Conservation (phyloP, 1,140 invertebrate species). For the Campoletis sonorensis region DNA sequence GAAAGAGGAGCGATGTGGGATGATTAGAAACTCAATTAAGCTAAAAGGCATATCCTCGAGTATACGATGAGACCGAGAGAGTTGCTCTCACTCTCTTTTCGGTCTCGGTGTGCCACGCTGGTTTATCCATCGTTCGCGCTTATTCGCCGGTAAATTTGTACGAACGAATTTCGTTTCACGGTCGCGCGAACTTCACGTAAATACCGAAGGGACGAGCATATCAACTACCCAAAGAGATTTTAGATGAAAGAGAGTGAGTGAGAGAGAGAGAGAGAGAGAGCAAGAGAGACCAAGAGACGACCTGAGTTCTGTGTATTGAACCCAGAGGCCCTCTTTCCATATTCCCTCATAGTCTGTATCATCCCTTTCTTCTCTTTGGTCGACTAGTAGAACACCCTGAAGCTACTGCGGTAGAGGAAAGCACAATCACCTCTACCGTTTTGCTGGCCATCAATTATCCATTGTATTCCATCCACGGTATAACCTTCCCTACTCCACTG, state of each 20-base stretch:
- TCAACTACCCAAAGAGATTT: slow-evolving; percentile 28
- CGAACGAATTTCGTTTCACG: slow-evolving; percentile 43
- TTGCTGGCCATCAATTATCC: slow-evolving; percentile 34
- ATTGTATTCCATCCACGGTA: slow-evolving; percentile 42
- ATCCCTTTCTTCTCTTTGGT: slow-evolving; percentile 10
- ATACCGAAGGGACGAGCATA: slow-evolving; percentile 29
- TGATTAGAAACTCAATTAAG: slow-evolving; percentile 44
- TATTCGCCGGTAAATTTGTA: slow-evolving; percentile 38
- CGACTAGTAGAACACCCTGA: background rate
- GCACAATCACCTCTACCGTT: slow-evolving; percentile 32
- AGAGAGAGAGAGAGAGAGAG: slow-evolving; percentile 47
- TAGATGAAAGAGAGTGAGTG: slow-evolving; percentile 40
- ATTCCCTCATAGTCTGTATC: slow-evolving; percentile 8
- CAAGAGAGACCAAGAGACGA: slow-evolving; percentile 37
- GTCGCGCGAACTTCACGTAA: slow-evolving; percentile 34
- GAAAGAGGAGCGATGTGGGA: background rate
- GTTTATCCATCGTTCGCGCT: slow-evolving; percentile 40
- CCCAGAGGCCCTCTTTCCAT: background rate
- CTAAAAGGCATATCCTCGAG: slow-evolving; percentile 34
- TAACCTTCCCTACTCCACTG: slow-evolving; percentile 39
- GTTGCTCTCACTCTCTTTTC: slow-evolving; percentile 14
- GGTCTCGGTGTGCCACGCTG: background rate
- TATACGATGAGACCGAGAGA: background rate
- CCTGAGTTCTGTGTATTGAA: slow-evolving; percentile 25
- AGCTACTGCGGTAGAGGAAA: background rate